phyloP scores from a whole-genome alignment of 2,113 vertebrate genomes.

The Crotalus horridus region DNA sequence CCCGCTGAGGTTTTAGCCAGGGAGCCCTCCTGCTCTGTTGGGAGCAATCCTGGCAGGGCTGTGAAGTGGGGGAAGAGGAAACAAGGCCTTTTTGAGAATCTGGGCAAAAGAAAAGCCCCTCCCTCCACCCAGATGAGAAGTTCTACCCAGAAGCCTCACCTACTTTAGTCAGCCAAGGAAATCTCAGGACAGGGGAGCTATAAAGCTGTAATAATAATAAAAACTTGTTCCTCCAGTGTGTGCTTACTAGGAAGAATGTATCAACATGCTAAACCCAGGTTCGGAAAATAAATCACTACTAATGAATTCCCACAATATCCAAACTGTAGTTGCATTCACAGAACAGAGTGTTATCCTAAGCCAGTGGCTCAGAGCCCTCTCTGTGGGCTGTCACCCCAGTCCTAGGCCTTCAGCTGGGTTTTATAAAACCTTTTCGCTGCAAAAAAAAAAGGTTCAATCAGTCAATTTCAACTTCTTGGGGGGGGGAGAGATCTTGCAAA shows the following conservation, averaged over 20 bases:
- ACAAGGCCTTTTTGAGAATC: background rate
- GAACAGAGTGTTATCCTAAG: background rate
- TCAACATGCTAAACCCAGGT: background rate
- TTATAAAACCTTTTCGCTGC: too few relatives aligned
- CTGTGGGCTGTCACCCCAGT: too few relatives aligned
- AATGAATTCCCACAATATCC: background rate
- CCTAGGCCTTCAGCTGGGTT: too few relatives aligned
- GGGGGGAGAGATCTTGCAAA: too few relatives aligned
- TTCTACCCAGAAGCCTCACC: background rate
- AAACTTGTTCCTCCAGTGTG: background rate
- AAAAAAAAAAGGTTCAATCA: too few relatives aligned
- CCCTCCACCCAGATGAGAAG: background rate
- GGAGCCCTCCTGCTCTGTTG: background rate
- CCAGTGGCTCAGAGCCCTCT: too few relatives aligned
- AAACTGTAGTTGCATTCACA: background rate
- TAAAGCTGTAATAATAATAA: background rate
- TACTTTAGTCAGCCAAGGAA: background rate
- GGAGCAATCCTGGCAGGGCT: background rate
- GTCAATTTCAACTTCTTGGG: too few relatives aligned
- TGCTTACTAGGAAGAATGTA: background rate
- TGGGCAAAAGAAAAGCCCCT: background rate
- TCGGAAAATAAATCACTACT: background rate
- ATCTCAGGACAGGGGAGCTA: background rate
- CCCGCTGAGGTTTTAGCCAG: background rate
- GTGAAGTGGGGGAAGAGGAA: background rate